phyloP scores from a whole-genome alignment of 2,888 invertebrate genomes.

The Lasioglossum oenotherae region DNA sequence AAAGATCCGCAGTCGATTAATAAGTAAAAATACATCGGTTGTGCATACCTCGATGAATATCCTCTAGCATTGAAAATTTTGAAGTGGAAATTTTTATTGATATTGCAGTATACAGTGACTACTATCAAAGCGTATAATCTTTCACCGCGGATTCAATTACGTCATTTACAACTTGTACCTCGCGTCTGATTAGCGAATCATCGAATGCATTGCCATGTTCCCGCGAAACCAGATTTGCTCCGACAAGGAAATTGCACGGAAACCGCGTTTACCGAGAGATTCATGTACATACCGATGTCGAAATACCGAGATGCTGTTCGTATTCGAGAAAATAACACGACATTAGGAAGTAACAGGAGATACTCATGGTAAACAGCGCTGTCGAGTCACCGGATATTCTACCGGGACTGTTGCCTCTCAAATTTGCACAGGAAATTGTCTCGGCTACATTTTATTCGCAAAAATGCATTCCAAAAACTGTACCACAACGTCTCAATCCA shows the following conservation, averaged over 20 bases:
- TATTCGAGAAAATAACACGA: slow-evolving; percentile 18
- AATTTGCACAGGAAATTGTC: background rate
- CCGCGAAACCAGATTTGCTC: slow-evolving; percentile 11
- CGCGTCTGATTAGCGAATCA: slow-evolving; percentile 12
- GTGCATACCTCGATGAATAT: background rate
- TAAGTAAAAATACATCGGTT: background rate
- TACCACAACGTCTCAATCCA: too few relatives aligned
- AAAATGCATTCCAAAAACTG: background rate
- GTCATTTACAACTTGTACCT: slow-evolving; percentile 12
- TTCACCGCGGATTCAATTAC: slow-evolving; percentile 15
- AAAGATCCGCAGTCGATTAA: background rate
- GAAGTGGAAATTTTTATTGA: background rate
- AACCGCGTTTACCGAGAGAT: slow-evolving; percentile 27
- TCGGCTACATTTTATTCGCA: background rate
- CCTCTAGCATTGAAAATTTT: background rate
- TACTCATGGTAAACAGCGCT: slow-evolving; percentile 9
- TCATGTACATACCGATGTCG: slow-evolving; percentile 23
- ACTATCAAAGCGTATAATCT: background rate
- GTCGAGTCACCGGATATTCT: slow-evolving; percentile 5
- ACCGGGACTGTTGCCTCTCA: background rate
- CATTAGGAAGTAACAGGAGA: slow-evolving; percentile 21
- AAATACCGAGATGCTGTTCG: slow-evolving; percentile 19
- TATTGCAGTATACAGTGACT: background rate
- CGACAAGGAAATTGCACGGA: slow-evolving; percentile 4
- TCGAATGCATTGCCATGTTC: slow-evolving; percentile 23